Conservation (phyloP, 1,140 invertebrate species). For the Amphibalanus amphitrite region DNA sequence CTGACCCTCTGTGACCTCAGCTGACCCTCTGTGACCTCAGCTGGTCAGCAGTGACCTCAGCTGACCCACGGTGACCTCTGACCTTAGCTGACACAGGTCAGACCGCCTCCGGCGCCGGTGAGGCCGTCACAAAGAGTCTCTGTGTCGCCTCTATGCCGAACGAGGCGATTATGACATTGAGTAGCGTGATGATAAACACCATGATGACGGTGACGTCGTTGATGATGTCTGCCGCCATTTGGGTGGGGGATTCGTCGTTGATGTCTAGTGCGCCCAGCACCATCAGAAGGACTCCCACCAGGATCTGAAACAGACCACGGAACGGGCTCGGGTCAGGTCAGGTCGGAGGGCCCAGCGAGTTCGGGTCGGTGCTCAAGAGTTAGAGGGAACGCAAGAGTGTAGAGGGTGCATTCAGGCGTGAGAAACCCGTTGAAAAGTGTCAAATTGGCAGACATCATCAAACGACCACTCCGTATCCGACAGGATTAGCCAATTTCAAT, state of each 20-base stretch:
- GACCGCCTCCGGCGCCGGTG: too few species aligned
- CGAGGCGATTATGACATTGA: slow-evolving; percentile 59
- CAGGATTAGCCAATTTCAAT: too few species aligned
- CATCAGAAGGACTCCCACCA: slow-evolving; percentile 58
- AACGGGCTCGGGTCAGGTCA: neutral
- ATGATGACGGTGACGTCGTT: slow-evolving; percentile 61
- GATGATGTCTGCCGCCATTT: slow-evolving; percentile 46
- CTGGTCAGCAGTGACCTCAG: too few species aligned
- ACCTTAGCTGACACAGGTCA: too few species aligned
- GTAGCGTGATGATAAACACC: slow-evolving; percentile 55
- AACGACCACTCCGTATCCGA: neutral
- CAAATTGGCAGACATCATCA: neutral
- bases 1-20: too few species aligned
- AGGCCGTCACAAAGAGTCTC: neutral
- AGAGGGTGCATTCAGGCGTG: too few species aligned
- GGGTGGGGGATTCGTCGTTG: slow-evolving; percentile 43
- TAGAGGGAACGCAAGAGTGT: too few species aligned
- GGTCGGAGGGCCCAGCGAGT: neutral
- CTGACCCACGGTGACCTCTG: too few species aligned
- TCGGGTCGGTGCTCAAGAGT: too few species aligned
- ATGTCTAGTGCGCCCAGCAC: slow-evolving; percentile 60
- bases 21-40: too few species aligned
- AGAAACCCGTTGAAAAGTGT: too few species aligned
- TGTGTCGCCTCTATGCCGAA: slow-evolving; percentile 49
- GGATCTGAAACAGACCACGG: slow-evolving; percentile 33